Evolutionary conservation across 2,113 vertebrate genomes (phyloP), one percentile per base, ranked within the genome.

Genomic region (Perca fluviatilis): DNA sequence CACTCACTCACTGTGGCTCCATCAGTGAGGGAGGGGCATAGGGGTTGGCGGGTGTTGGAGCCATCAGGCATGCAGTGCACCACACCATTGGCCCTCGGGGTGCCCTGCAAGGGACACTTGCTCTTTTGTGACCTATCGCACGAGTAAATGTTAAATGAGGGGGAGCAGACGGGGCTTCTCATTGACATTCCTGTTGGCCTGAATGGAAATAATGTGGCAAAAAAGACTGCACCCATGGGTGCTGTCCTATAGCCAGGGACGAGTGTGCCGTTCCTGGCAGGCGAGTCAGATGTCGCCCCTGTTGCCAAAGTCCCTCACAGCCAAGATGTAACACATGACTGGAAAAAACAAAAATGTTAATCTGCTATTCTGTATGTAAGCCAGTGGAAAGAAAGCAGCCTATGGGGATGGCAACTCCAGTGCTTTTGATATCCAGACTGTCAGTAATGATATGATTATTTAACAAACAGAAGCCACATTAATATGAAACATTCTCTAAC

Each of bases 41-140:
- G 40, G 40, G 30, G 53, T 61, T 25, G 56, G 25, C 7, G 62
- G 54, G 61, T 23, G 64, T 27, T 6, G 40, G 73, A 46, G 75
- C 76, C 87, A 94, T 94, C 87, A 93, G 67, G 43, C 88, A 94
- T 94, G 89, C 93, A 91, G 86, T 40, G 43, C 87, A 68, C 51
- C 75, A 51, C 79, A 54, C 68, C 33, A 21, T 40, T 75, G 83
- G 88, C 88, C 93, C 86, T 82, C 65, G 1, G 89, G 93, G 82
- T 75, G 72, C 77, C 83, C 91, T 92, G 67, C 80, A 77, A 93
- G 94, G 92, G 86, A 86, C 83, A 80, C 89, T 94, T 95, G 95
- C 94, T 95, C 92, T 95, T 95, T 93, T 93, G 88, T 95, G 94
- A 95, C 94, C 93, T 95, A 95, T 95, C 9, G 79, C 91, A 76